Base-by-base conservation (phyloP, 2,888 invertebrate species). In the Diogma glabrata region DNA sequence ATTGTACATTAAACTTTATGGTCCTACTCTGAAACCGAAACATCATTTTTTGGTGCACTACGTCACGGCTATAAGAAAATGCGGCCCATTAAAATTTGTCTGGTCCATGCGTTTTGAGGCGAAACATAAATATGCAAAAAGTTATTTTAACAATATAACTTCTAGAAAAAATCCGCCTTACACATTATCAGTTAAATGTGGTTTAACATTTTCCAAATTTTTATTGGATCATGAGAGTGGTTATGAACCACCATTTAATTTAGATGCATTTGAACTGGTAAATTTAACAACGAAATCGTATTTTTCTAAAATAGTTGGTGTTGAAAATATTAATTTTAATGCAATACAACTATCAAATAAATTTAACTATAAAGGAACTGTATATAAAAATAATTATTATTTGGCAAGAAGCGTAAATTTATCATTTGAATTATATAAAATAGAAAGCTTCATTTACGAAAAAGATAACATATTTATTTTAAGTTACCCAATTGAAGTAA, bases 1-100 rank as follows among this genome's bases (percentile, higher is more conserved):
- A 14, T 16, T 50, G 14, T 55, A 54, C 43, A 52, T 40, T n/a
- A 22, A 49, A 26, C 51, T 54, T 23, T 55, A 54, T 47, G 55
- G 52, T 24, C 17, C 16, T 28, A 16, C 51, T 4, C 26, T 54
- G 12, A 55, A 57, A 45, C 55, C 54, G 4, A 57, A 57, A 24
- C 52, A 52, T n/a, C 50, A 57, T 28, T 54, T 57, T 36, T 14
- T 54, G 3, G 30, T 53, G 6, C 54, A 55, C 36, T 56, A 53
- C 40, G 12, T 47, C 3, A 51, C 38, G 10, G 55, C 53, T 16
- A 56, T 55, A 14, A 30, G 43, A 50, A 55, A 51, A 50, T 55
- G 53, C 48, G 52, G 50, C 3, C 56, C 54, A 3, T 40, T 52
- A 24, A 54, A 52, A 51, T 52, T 52, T 17, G 4, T n/a, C n/a